Conservation (phyloP, 2,113 vertebrate genomes). For the Neomonachus schauinslandi region DNA sequence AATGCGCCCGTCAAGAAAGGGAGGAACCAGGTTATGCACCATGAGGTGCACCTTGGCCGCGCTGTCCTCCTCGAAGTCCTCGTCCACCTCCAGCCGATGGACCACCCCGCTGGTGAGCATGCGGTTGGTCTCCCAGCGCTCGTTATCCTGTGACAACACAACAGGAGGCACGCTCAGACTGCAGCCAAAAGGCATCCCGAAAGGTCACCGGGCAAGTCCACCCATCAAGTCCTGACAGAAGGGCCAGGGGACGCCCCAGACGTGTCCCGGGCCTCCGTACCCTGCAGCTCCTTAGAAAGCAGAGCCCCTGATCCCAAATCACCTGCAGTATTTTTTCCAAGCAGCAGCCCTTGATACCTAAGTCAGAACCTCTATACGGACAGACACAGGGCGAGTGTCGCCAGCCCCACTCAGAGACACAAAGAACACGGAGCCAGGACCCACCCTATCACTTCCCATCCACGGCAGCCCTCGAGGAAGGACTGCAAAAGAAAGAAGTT, state of each 20-base stretch:
- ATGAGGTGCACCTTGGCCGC: conserved; percentile 97
- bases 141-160: conserved; percentile 91
- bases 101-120: conserved; percentile 99
- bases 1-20: conserved; percentile 97
- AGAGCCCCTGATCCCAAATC: neutral
- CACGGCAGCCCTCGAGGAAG: neutral
- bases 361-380: neutral
- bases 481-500: neutral
- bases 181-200: neutral
- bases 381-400: neutral
- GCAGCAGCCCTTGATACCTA: neutral
- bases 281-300: neutral
- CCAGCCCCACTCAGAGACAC: neutral
- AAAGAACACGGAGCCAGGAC: neutral
- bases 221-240: neutral
- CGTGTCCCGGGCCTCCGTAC: neutral
- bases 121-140: conserved; percentile 99
- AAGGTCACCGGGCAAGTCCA: neutral
- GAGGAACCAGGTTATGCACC: conserved; percentile 97
- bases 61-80: conserved; percentile 99
- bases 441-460: neutral
- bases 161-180: neutral
- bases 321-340: neutral
- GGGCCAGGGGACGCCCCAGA: accelerated
- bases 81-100: conserved; percentile 97